Evolutionary conservation across 2,888 invertebrate genomes (phyloP), one percentile per base, ranked within the genome.

Genomic region (Opisthograptis luteolata): DNA sequence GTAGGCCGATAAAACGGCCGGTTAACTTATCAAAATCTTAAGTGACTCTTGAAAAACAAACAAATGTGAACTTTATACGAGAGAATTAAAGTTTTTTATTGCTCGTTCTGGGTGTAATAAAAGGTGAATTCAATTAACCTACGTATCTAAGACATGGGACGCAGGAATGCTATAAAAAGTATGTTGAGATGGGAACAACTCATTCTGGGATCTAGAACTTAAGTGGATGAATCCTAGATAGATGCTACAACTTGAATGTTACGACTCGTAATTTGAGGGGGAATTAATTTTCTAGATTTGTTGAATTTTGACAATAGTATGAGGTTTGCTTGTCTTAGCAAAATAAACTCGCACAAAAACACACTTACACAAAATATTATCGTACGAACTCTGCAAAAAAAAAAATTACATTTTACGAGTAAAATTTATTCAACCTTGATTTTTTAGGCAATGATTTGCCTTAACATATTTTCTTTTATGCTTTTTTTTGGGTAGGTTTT

Each of bases 81-180:
- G 37, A 24, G 47, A 39, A 34, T 48, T 57, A 55, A 62, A 59
- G 61, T 62, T 60, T 61, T 64, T 61, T 62, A 64, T 64, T 30
- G 51, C 51, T 56, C 53, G 50, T 55, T 57, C 53, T 37, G 45
- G 58, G 55, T 57, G 61, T 60, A 46, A 62, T 71, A 71, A 74
- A 72, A 71, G 66, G 71, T 66, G 65, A 67, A 75, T 69, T 73
- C 71, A 74, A 74, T 74, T 74, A 73, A 66, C 66, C 62, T 68
- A 54, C 52, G 48, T 44, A 48, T 55, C 50, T 54, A 58, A 64
- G 58, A 60, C 55, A 53, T 50, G 59, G 47, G 52, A 56, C 58
- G 43, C 53, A 58, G 55, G 55, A 58, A 61, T 51, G 59, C 59
- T 43, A 54, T 72, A 74, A 73, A 72, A 68, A 70, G 59, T n/a